Evolutionary conservation across 2,113 vertebrate genomes (phyloP), one percentile per base, ranked within the genome.

Genomic region (Pimephales promelas): DNA sequence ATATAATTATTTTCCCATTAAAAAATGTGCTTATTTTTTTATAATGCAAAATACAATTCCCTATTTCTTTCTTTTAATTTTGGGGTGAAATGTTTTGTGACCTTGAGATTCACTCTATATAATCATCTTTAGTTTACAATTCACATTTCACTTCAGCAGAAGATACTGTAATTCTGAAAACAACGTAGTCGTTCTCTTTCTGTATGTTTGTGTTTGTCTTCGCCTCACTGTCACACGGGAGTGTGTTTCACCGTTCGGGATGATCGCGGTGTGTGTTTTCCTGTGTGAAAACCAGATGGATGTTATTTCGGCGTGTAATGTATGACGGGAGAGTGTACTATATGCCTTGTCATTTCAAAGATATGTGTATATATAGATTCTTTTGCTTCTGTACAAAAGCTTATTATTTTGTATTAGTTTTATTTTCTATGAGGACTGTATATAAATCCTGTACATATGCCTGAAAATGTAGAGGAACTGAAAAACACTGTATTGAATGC

Each of bases 321-420:
- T 66, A 86, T 73, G 56, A 89, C 89, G 89, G 91, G 91, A 91
- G 56, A 81, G 79, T 92, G 90, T 92, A 91, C 88, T 86, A 88
- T 84, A 93, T 91, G 92, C 92, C 92, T 93, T 94, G 90, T 91
- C 86, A 91, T 91, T 88, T 88, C 88, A 88, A 87, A 90, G 87
- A 89, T 92, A 24, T 54, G 26, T 77, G 91, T 94, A 93, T 89
- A 92, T 93, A 93, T 90, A 92, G 89, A 90, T 93, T 89, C 78
- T 91, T 92, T 93, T 93, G 92, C 92, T 94, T 92, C 92, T 95
- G 93, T 94, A 85, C 86, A 91, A 91, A 94, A 91, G 90, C 92
- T 92, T 89, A 94, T 94, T 94, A 90, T 93, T 95, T 78, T 94
- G 91, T 93, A 85, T 93, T 92, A 90, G 90, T 91, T 92, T 92